phyloP scores from a whole-genome alignment of 2,888 invertebrate species.

The Meteorus colon region DNA sequence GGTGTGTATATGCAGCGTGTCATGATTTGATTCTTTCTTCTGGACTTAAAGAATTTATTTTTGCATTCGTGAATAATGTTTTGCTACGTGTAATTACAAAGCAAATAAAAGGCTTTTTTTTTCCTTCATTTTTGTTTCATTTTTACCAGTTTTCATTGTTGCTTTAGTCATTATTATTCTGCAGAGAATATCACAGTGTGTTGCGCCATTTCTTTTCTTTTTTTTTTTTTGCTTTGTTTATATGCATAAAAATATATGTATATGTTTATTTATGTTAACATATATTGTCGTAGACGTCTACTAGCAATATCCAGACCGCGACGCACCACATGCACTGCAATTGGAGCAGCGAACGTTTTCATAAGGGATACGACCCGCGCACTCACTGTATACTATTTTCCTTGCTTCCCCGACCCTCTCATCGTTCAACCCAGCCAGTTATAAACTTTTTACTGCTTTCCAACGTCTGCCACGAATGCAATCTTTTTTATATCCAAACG shows the following conservation, averaged over 20 bases:
- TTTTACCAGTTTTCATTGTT: neutral
- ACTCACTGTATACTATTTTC: constrained; percentile 22
- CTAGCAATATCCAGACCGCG: constrained; percentile 49
- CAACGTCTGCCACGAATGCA: constrained; percentile 27
- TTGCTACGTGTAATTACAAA: neutral
- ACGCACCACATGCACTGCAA: constrained; percentile 37
- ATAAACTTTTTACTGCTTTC: constrained; percentile 33
- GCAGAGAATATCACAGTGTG: neutral
- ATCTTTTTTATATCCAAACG: constrained; percentile 25
- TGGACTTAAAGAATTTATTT: constrained; percentile 10
- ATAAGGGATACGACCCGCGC: constrained; percentile 36
- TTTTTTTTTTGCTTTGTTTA: neutral
- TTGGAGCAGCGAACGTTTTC: constrained; percentile 36
- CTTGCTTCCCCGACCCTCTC: neutral
- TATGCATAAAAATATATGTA: constrained; percentile 38
- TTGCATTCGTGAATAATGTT: constrained; percentile 10
- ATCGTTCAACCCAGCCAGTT: constrained; percentile 20
- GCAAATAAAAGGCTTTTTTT: neutral
- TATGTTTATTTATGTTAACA: constrained; percentile 14
- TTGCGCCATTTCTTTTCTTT: neutral
- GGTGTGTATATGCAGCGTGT: neutral
- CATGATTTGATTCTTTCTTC: constrained; percentile 10
- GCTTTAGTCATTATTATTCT: constrained; percentile 18
- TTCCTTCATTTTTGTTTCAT: neutral
- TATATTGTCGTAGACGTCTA: neutral